A percentile compares a stretch with the other conserved stretches of the same genome.
Evolutionary conservation across 2,888 invertebrate genomes (phyloP).

Genomic region (Drosophila anomalata): DNA sequence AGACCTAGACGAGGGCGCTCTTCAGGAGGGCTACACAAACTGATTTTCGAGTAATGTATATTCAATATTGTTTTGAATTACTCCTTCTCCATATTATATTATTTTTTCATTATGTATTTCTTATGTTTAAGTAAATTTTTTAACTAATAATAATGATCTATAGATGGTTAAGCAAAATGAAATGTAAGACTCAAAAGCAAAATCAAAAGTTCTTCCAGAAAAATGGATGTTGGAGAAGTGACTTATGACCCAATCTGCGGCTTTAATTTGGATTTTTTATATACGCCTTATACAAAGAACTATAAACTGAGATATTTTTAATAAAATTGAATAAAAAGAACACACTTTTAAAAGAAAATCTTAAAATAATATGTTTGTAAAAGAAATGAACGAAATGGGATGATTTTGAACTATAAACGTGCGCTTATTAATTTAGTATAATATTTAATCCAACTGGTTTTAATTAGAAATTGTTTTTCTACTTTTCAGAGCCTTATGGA

Average conservation of each 20-base stretch:
- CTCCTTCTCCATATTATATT: neutral
- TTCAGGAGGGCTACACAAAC: conserved; percentile 48
- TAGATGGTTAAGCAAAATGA: conserved; percentile 26
- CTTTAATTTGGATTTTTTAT: neutral
- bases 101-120: too few species aligned
- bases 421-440: neutral
- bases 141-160: neutral
- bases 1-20: conserved; percentile 62
- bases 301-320: neutral
- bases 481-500: conserved; percentile 90
- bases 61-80: neutral
- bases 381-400: neutral
- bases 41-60: conserved; percentile 58
- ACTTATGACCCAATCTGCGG: neutral
- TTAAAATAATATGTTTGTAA: neutral
- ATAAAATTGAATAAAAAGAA: neutral
- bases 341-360: neutral
- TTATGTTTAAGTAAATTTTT: neutral
- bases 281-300: neutral
- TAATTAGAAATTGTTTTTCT: neutral
- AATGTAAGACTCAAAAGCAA: conserved; percentile 7
- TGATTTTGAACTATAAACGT: neutral
- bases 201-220: neutral
- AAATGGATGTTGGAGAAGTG: neutral
- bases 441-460: too few species aligned